Evolutionary conservation across 2,888 invertebrate genomes (phyloP).

Genomic region (Sminthurides aquaticus): DNA sequence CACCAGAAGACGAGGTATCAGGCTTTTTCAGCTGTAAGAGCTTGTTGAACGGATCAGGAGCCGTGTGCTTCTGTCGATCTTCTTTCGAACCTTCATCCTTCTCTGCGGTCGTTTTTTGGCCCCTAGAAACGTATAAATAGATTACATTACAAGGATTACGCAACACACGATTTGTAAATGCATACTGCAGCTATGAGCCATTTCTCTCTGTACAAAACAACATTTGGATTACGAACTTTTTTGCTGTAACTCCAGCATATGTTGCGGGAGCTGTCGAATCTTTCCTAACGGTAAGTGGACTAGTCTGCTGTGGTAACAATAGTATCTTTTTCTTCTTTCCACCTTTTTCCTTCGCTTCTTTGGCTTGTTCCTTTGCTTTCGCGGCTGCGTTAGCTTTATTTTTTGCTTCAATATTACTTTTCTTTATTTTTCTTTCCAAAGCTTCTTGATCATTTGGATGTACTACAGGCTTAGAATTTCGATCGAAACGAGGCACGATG

Average conservation of each 20-base stretch:
- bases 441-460: constrained; percentile 18
- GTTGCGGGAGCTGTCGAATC: constrained; percentile 38
- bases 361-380: constrained; percentile 1
- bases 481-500: constrained; percentile 42
- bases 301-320: constrained; percentile 34
- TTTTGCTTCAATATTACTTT: constrained; percentile 14
- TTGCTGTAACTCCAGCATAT: constrained; percentile 22
- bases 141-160: no score
- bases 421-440: constrained; percentile 15
- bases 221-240: constrained; percentile 21
- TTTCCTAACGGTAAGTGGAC: constrained; percentile 41
- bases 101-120: constrained; percentile 11
- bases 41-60: constrained; percentile 26
- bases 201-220: no score
- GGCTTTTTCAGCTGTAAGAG: constrained; percentile 30
- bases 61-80: constrained; percentile 10
- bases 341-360: constrained; percentile 13
- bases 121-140: no score
- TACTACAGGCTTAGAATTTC: constrained; percentile 32
- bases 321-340: constrained; percentile 29
- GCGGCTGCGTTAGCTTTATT: constrained; percentile 1
- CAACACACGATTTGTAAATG: no score
- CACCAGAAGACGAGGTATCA: constrained; percentile 3
- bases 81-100: constrained; percentile 13
- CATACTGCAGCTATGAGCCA: no score